phyloP scores from a whole-genome alignment of 1,140 invertebrate genomes.

The Dendroctonus ponderosae region DNA sequence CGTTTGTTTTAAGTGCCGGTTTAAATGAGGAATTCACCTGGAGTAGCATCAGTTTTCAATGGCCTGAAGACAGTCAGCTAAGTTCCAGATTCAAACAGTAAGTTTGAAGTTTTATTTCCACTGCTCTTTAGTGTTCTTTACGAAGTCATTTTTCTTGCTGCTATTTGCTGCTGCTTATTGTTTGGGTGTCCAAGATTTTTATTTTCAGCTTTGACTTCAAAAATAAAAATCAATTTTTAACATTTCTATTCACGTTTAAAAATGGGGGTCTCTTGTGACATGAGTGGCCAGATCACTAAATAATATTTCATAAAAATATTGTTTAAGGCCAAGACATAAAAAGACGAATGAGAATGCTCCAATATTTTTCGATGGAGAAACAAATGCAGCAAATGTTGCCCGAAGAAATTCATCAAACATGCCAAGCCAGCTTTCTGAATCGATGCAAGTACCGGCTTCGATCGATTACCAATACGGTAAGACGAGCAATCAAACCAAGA shows the following conservation, averaged over 20 bases:
- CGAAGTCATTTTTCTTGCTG: too few relatives aligned
- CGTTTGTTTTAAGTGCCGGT: conserved; percentile 14
- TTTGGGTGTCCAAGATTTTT: too few relatives aligned
- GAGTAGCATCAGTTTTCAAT: conserved; percentile 44
- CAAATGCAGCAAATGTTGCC: not conserved
- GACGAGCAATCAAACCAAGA: not conserved
- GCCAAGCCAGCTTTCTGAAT: not conserved
- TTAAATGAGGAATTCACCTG: conserved; percentile 46
- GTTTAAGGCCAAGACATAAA: too few relatives aligned
- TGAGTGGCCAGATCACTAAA: too few relatives aligned
- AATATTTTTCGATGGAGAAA: conserved; percentile 10
- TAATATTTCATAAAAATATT: too few relatives aligned
- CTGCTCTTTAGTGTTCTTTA: too few relatives aligned
- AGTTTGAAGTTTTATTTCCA: too few relatives aligned
- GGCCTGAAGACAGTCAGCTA: conserved; percentile 18
- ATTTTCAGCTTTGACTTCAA: too few relatives aligned
- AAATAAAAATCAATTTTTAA: too few relatives aligned
- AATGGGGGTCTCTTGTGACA: too few relatives aligned
- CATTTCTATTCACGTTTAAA: too few relatives aligned
- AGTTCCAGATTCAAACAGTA: conserved; percentile 5
- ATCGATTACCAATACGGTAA: conserved; percentile 28
- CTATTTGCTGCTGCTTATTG: too few relatives aligned
- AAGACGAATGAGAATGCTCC: not conserved
- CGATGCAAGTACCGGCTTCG: not conserved
- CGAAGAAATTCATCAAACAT: not conserved